These are phyloP conservation scores for Belgica antarctica DNA, from an alignment of 2,888 invertebrate species.

Conservation along the genomic window DNA sequence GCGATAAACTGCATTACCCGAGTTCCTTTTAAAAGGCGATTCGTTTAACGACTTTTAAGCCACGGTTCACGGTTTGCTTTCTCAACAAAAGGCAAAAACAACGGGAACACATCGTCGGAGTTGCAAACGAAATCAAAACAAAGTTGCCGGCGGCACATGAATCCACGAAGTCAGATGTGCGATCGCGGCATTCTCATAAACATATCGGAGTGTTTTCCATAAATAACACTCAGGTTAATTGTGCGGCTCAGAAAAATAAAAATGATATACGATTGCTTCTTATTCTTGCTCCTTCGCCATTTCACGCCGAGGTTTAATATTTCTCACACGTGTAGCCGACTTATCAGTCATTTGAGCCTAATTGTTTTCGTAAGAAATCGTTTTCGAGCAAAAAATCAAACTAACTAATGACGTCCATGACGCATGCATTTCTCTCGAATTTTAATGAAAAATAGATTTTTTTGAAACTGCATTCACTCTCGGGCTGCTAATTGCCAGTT, in stretches of 20 bases:
- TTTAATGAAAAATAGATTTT: too few relatives aligned
- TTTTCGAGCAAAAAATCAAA: neutral
- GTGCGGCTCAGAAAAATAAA: too few relatives aligned
- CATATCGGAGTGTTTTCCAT: neutral
- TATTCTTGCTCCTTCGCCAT: neutral
- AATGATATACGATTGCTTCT: too few relatives aligned
- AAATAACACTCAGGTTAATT: neutral
- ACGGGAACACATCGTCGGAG: neutral
- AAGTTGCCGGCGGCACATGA: neutral
- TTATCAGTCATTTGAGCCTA: neutral
- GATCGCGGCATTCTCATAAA: neutral
- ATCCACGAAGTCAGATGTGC: neutral
- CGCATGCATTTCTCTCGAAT: too few relatives aligned
- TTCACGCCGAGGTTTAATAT: neutral
- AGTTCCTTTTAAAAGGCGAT: neutral
- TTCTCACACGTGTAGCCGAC: neutral
- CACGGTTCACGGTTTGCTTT: neutral
- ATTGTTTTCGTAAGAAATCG: neutral
- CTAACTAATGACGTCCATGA: too few relatives aligned
- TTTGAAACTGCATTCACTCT: too few relatives aligned
- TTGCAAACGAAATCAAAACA: constrained; percentile 6
- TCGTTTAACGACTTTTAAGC: neutral
- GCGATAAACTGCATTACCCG: too few relatives aligned
- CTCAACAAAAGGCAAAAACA: neutral
- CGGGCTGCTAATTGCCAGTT: constrained; percentile 13